Conservation (phyloP, 64 coral and sea anemone species). For the Pachyseris speciosa region DNA sequence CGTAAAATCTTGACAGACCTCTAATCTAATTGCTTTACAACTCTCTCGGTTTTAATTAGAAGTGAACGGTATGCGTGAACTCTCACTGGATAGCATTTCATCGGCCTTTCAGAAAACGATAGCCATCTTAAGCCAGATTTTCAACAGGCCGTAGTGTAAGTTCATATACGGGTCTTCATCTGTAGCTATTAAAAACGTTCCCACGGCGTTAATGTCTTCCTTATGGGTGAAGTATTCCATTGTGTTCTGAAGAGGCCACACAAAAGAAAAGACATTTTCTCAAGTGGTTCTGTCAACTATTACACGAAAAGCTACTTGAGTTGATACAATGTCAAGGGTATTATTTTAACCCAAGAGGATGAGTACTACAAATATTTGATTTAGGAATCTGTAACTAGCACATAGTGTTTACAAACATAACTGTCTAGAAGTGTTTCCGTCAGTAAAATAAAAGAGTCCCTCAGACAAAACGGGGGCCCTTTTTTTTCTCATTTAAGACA, state of each 20-base stretch:
- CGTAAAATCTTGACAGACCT: neutral
- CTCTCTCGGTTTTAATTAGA: conserved; percentile 23
- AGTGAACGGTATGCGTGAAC: neutral
- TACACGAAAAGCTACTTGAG: neutral
- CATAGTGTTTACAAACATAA: conserved; percentile 17
- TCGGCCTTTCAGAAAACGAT: conserved; percentile 9
- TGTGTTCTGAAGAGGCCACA: neutral
- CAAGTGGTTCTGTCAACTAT: neutral
- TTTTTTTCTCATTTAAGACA: too few relatives aligned
- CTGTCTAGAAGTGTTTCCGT: neutral
- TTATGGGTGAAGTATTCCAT: neutral
- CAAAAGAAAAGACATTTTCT: neutral
- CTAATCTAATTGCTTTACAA: conserved; percentile 15
- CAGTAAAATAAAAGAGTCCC: too few relatives aligned
- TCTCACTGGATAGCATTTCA: conserved; percentile 14
- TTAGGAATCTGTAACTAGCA: neutral
- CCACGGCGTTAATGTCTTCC: conserved; percentile 25
- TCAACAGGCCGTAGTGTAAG: conserved; percentile 26
- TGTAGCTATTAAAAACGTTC: neutral
- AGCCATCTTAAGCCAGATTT: conserved; percentile 40
- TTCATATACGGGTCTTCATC: neutral
- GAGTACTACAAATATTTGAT: conserved; percentile 5
- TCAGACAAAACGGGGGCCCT: too few relatives aligned
- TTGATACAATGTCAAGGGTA: neutral
- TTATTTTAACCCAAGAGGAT: too few relatives aligned